Conservation (phyloP, 2,113 vertebrate genomes). For the Hippolais icterina region DNA sequence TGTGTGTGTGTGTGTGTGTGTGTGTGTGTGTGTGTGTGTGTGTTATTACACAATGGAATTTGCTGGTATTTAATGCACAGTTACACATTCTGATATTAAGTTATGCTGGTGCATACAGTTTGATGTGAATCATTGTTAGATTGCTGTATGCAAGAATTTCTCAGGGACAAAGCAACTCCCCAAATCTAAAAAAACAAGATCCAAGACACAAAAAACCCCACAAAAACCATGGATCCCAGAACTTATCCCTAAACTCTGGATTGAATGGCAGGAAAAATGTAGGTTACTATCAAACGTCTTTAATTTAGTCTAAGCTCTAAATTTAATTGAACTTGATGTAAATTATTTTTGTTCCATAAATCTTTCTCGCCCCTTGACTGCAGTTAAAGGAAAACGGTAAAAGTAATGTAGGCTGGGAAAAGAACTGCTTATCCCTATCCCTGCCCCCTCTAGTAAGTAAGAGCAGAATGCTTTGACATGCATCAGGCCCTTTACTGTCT, state of each 20-base stretch:
- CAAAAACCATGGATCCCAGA: not conserved
- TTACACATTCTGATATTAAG: not conserved
- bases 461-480: not conserved
- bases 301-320: not conserved
- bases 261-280: not conserved
- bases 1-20: not conserved
- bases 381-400: not conserved
- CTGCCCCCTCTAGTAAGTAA: not conserved
- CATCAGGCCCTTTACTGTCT: not conserved
- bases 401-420: not conserved
- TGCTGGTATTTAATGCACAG: not conserved
- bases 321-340: not conserved
- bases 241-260: not conserved
- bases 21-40: not conserved
- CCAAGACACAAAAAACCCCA: fast-evolving
- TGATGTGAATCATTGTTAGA: not conserved
- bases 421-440: not conserved
- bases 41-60: not conserved
- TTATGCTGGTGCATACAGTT: not conserved
- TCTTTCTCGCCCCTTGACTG: not conserved
- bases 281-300: not conserved
- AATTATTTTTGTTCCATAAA: not conserved
- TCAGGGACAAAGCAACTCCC: not conserved
- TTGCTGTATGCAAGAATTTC: not conserved
- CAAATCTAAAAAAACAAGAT: not conserved